Base-by-base conservation (phyloP, 2,113 vertebrate species). In the Ornithorhynchus anatinus region DNA sequence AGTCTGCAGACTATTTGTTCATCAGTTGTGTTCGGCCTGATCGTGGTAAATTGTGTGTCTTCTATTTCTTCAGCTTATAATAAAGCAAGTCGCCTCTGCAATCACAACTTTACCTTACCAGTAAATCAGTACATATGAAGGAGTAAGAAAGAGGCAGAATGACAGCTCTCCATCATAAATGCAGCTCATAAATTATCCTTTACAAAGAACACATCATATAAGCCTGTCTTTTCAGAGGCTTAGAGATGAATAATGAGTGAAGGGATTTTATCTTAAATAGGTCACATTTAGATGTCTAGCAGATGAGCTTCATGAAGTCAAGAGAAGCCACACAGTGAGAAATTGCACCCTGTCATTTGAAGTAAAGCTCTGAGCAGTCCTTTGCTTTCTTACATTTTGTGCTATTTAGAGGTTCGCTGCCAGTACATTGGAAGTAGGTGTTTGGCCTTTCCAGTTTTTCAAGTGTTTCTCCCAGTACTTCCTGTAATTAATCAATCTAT, bases 291-390 rank as follows among this genome's bases (percentile, higher is more conserved):
- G 25, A 19, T 20, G 43, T 15, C 57, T 62, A 1, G 23, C 57
- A 60, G 48, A 53, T 58, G 4, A 16, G 1, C 33, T 70, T 42
- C 75, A 32, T 27, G 33, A 58, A 67, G 33, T 6, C 16, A 31
- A 1, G 47, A 47, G 4, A 53, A 81, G 36, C 38, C 53, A 74
- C 60, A 32, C 35, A 72, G 17, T 27, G 8, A 10, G 13, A 75
- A 75, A 59, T 3, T 39, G 32, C 22, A 20, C 9, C 20, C 25
- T 10, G 11, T 16, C 4, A 14, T 7, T n/a, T 42, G 14, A 20
- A 4, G 38, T 2, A 1, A 14, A 40, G 7, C 0, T 20, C 1
- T 33, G 35, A 29, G 1, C 0, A 0, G 16, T n/a, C 11, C 35
- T 7, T 66, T 10, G 20, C 0, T 0, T 59, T 67, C 11, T 51